A percentile compares a stretch with the other conserved stretches of the same genome.
Evolutionary conservation across 2,113 vertebrate species (phyloP).

Genomic region (Gopherus flavomarginatus): DNA sequence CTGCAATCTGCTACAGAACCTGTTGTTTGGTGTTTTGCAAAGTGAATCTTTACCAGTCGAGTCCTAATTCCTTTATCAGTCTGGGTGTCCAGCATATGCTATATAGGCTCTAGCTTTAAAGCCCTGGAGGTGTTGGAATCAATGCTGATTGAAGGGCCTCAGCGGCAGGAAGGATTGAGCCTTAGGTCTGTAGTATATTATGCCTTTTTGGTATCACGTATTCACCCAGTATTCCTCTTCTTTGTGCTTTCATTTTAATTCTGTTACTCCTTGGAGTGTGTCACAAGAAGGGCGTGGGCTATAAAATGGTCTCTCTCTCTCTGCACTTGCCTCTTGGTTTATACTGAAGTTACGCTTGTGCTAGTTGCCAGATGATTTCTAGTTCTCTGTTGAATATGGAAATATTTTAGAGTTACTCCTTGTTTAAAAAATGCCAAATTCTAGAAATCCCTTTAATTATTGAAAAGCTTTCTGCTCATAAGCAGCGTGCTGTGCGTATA

Average conservation of each 20-base stretch:
- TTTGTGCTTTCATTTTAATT: background rate
- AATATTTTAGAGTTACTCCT: background rate
- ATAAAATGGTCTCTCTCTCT: background rate
- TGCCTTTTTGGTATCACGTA: background rate
- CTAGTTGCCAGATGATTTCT: constrained; percentile 22
- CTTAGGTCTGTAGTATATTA: background rate
- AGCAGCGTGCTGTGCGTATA: background rate
- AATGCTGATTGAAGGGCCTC: background rate
- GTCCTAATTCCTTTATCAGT: background rate
- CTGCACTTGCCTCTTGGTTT: constrained; percentile 28
- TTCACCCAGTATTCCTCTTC: background rate
- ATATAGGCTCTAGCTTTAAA: background rate
- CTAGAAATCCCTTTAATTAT: background rate
- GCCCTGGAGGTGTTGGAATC: background rate
- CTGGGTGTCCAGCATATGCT: background rate
- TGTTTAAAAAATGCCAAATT: constrained; percentile 26
- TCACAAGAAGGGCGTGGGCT: constrained; percentile 10
- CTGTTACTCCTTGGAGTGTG: background rate
- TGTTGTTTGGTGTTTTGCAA: background rate
- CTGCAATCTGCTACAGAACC: too few species aligned
- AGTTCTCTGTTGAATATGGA: constrained; percentile 17
- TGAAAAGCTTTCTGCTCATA: background rate
- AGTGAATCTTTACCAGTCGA: background rate
- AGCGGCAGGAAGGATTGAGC: background rate
- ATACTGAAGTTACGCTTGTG: constrained; percentile 1